Conservation (phyloP, 2,113 vertebrate genomes). For the Brachypodius melanocephalos region DNA sequence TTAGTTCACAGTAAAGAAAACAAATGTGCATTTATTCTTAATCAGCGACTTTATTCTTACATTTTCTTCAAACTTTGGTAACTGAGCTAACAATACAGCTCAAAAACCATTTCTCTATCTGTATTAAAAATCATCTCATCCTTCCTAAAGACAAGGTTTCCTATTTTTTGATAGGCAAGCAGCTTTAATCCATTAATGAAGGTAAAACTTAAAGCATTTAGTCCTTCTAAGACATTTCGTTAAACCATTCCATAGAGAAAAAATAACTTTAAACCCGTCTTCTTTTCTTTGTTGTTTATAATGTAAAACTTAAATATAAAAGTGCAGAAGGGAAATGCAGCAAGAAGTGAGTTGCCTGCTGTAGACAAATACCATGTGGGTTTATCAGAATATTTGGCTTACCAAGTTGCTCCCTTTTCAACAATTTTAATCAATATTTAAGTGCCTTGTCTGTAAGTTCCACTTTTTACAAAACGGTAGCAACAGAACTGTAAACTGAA, state of each 20-base stretch:
- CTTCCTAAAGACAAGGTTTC: not conserved
- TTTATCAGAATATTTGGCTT: not conserved
- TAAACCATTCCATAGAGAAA: not conserved
- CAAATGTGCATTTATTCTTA: not conserved
- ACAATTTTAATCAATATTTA: not conserved
- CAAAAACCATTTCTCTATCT: not conserved
- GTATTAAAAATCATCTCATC: not conserved
- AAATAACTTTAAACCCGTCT: not conserved
- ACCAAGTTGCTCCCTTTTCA: not conserved
- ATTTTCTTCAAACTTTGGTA: not conserved
- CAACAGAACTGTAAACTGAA: not conserved
- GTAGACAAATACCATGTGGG: not conserved
- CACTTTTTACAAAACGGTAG: not conserved
- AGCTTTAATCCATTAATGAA: not conserved
- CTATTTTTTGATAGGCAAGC: not conserved
- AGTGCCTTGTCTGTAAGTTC: not conserved
- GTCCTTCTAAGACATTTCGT: not conserved
- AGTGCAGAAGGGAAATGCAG: not conserved
- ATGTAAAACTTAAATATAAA: not conserved
- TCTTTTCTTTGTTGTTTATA: not conserved
- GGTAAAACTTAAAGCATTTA: not conserved
- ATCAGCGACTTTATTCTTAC: not conserved
- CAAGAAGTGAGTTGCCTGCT: not conserved
- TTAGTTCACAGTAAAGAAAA: not conserved
- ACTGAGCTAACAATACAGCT: not conserved